phyloP scores from a whole-genome alignment of 2,797 vertebrate genomes.

The Coilia nasus region DNA sequence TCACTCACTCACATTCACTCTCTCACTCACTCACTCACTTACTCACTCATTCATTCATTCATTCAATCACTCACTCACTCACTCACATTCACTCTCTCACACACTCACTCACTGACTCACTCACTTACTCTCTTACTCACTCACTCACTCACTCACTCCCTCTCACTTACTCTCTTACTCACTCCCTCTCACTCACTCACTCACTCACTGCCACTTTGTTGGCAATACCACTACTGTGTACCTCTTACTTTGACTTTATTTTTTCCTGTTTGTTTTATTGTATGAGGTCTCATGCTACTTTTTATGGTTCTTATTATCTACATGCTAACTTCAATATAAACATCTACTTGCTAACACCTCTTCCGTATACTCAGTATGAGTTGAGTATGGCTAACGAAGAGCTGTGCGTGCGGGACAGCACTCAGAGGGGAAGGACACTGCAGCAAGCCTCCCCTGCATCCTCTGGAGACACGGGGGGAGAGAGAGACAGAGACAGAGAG shows the following conservation, averaged over 20 bases:
- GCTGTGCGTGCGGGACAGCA: neutral
- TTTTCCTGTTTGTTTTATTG: neutral
- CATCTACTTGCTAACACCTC: neutral
- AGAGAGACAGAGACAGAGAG: too few species aligned
- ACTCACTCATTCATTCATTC: too few species aligned
- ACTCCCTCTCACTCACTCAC: too few species aligned
- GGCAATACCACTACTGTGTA: neutral
- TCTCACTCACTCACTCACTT: too few species aligned
- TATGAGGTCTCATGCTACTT: slow-evolving; percentile 39
- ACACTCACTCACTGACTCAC: too few species aligned
- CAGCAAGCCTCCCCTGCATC: neutral
- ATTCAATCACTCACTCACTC: too few species aligned
- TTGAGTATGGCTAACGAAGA: neutral
- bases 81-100: too few species aligned
- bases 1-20: too few species aligned
- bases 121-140: too few species aligned
- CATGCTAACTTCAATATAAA: neutral
- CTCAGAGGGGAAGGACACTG: slow-evolving; percentile 3
- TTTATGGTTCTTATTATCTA: neutral
- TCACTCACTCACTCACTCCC: too few species aligned
- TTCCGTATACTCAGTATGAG: neutral
- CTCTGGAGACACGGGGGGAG: neutral
- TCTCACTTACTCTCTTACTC: too few species aligned
- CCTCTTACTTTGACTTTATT: neutral
- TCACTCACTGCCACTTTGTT: too few species aligned